phyloP scores from a whole-genome alignment of 2,888 invertebrate genomes.

The Drosophila ustulata region DNA sequence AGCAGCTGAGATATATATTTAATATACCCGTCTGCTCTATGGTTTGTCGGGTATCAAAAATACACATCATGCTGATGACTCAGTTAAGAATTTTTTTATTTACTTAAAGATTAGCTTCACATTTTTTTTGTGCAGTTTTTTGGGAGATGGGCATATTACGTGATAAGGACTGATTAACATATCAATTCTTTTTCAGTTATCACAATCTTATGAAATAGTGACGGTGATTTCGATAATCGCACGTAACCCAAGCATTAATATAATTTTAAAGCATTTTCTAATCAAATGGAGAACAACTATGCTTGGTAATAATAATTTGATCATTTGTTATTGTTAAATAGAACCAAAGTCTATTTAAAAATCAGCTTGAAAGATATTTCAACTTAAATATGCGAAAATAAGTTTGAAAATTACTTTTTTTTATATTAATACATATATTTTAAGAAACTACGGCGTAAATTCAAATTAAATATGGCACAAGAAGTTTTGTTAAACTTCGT shows the following conservation, averaged over 20 bases:
- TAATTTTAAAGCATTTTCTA: too few relatives aligned
- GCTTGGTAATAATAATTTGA: too few relatives aligned
- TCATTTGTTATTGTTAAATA: too few relatives aligned
- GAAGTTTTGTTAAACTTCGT: neutral
- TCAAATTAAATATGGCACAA: neutral
- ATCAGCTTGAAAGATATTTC: too few relatives aligned
- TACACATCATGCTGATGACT: constrained; percentile 1
- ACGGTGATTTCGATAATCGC: neutral
- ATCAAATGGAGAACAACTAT: too few relatives aligned
- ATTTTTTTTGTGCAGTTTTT: neutral
- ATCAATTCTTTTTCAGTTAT: neutral
- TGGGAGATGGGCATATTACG: neutral
- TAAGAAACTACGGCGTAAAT: neutral
- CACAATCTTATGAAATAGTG: neutral
- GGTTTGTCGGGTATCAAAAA: neutral
- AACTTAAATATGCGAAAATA: too few relatives aligned
- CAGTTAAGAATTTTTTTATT: neutral
- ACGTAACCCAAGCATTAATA: neutral
- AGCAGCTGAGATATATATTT: too few relatives aligned
- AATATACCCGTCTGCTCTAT: neutral
- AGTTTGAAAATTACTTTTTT: neutral
- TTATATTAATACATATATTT: neutral
- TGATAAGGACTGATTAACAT: neutral
- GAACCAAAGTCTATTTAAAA: too few relatives aligned
- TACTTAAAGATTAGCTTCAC: neutral